Evolutionary conservation across 2,888 invertebrate species (phyloP).

Genomic region (Polyommatus iphigenia): DNA sequence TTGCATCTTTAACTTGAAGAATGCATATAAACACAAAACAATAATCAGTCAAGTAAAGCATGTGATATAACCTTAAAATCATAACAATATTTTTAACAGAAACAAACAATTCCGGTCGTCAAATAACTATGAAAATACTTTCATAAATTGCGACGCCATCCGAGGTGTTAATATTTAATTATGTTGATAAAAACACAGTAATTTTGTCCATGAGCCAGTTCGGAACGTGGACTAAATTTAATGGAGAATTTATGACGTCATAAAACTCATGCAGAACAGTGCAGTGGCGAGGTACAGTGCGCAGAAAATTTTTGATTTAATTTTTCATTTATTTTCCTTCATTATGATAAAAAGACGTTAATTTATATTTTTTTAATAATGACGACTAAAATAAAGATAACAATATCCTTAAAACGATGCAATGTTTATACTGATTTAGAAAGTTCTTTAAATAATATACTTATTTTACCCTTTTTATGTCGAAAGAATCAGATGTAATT

Average conservation of each 20-base stretch:
- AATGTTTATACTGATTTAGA: too few species aligned
- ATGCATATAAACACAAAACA: not conserved
- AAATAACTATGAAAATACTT: not conserved
- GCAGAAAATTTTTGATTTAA: conserved; percentile 33
- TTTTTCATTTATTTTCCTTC: not conserved
- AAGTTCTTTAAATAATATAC: too few species aligned
- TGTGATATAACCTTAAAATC: not conserved
- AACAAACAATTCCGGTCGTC: not conserved
- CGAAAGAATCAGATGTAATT: too few species aligned
- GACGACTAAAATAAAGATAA: too few species aligned
- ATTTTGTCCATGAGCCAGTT: conserved; percentile 21
- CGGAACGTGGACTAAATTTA: conserved; percentile 51
- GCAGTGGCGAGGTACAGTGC: conserved; percentile 47
- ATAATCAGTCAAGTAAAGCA: too few species aligned
- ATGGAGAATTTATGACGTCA: conserved; percentile 73
- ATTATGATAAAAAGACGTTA: too few species aligned
- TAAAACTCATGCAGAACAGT: conserved; percentile 74
- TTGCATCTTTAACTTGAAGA: not conserved
- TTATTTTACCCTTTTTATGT: too few species aligned
- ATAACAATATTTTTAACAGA: not conserved
- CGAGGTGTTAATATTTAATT: conserved; percentile 24
- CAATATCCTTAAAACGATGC: too few species aligned
- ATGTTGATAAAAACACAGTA: conserved; percentile 28
- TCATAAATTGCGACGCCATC: not conserved
- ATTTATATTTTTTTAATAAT: too few species aligned